Evolutionary conservation across 2,888 invertebrate species (phyloP).

Genomic region (Laothoe populi): DNA sequence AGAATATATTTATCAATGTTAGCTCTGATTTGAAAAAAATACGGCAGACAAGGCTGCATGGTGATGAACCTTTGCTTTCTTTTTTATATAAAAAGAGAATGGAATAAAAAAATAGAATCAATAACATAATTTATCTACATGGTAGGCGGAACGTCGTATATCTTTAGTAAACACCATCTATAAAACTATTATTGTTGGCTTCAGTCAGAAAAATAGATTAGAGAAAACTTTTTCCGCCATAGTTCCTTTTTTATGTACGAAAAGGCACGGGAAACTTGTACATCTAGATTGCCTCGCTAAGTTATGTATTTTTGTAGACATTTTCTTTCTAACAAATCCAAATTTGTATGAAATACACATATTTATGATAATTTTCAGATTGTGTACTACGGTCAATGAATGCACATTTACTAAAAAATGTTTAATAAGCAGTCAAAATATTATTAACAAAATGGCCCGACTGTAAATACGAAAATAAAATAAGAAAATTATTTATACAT

Average conservation of each 20-base stretch:
- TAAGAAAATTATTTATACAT: no score
- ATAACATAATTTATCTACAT: not conserved
- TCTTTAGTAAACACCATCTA: slow-evolving; percentile 18
- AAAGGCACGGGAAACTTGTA: slow-evolving; percentile 1
- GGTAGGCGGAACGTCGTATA: not conserved
- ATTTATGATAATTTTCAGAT: not conserved
- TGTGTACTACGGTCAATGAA: not conserved
- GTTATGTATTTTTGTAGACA: slow-evolving; percentile 12
- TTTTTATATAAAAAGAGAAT: not conserved
- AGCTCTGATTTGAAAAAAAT: no score
- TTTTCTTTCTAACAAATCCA: not conserved
- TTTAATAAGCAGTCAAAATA: not conserved
- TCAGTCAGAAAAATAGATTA: slow-evolving; percentile 22
- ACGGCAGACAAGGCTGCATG: no score
- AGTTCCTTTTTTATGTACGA: slow-evolving; percentile 14
- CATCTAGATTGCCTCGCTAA: slow-evolving; percentile 12
- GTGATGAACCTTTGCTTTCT: no score
- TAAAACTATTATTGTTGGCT: slow-evolving; percentile 23
- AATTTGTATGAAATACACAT: not conserved
- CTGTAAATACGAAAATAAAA: no score
- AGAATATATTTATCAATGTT: no score
- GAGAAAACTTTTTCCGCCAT: slow-evolving; percentile 1
- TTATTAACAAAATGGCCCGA: not conserved
- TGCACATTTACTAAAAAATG: not conserved
- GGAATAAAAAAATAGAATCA: slow-evolving; percentile 1